phyloP scores from a whole-genome alignment of 1,140 invertebrate species.

The Lerema accius region DNA sequence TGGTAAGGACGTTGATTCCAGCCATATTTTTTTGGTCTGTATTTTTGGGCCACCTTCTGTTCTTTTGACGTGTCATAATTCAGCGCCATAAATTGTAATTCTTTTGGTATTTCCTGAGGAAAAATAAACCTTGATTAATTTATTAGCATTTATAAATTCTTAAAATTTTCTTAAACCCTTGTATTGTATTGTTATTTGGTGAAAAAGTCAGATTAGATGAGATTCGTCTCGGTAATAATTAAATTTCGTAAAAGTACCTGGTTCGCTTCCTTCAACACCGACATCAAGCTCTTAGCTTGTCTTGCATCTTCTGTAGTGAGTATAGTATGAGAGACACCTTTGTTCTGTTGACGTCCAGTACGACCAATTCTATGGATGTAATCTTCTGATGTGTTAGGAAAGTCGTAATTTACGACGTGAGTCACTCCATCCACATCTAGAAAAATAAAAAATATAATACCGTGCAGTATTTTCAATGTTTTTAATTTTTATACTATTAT shows the following conservation, averaged over 20 bases:
- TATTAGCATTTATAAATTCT: background rate
- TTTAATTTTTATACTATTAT: no score
- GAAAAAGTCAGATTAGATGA: no score
- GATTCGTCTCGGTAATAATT: no score
- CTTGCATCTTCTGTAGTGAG: slow-evolving; percentile 89
- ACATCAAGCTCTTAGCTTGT: slow-evolving; percentile 82
- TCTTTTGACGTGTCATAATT: slow-evolving; percentile 41
- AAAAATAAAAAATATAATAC: slow-evolving; percentile 64
- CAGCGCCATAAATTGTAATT: slow-evolving; percentile 50
- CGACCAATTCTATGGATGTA: slow-evolving; percentile 95
- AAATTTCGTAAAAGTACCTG: slow-evolving; percentile 54
- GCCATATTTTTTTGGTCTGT: slow-evolving; percentile 38
- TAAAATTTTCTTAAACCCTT: background rate
- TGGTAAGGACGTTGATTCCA: slow-evolving; percentile 20
- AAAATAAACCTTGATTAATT: background rate
- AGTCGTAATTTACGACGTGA: slow-evolving; percentile 95
- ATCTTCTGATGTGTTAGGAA: slow-evolving; percentile 93
- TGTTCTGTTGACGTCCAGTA: slow-evolving; percentile 91
- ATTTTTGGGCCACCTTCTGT: slow-evolving; percentile 45
- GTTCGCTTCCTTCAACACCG: slow-evolving; percentile 71
- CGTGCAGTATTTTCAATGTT: no score
- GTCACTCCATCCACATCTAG: slow-evolving; percentile 90
- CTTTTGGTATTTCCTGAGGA: slow-evolving; percentile 63
- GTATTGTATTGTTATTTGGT: background rate
- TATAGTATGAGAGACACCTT: slow-evolving; percentile 93